phyloP scores from a whole-genome alignment of 2,888 invertebrate species.

The Notocelia uddmanniana region DNA sequence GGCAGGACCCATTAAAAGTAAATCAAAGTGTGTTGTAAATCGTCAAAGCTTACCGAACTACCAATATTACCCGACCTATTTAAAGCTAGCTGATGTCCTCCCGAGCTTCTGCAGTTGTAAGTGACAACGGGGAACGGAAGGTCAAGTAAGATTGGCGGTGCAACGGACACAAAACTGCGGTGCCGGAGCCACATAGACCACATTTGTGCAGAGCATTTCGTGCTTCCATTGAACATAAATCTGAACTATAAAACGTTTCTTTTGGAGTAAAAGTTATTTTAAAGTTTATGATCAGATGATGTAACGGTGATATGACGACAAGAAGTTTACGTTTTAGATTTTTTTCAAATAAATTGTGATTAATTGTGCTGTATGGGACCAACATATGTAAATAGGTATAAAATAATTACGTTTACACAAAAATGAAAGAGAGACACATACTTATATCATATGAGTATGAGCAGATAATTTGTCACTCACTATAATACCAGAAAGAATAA shows the following conservation, averaged over 20 bases:
- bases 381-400: too few species aligned
- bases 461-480: too few species aligned
- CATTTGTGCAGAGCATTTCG: conserved; percentile 43
- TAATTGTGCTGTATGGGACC: neutral
- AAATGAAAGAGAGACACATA: too few species aligned
- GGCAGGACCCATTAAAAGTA: conserved; percentile 52
- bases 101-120: neutral
- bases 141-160: neutral
- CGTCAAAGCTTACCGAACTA: conserved; percentile 53
- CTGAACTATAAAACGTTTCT: conserved; percentile 39
- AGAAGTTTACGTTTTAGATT: neutral
- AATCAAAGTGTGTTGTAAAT: conserved; percentile 58
- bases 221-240: conserved; percentile 33
- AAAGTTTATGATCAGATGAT: conserved; percentile 26
- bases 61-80: conserved; percentile 48
- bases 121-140: neutral
- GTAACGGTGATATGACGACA: conserved; percentile 1
- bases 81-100: neutral
- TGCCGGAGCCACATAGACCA: conserved; percentile 18
- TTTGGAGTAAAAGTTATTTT: conserved; percentile 31
- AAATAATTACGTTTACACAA: too few species aligned
- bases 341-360: neutral
- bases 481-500: too few species aligned
- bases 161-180: conserved; percentile 28
- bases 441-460: too few species aligned